Evolutionary conservation across 2,113 vertebrate species (phyloP), one percentile per base, ranked within the genome.

Genomic region (Phrynosoma blainvillii): DNA sequence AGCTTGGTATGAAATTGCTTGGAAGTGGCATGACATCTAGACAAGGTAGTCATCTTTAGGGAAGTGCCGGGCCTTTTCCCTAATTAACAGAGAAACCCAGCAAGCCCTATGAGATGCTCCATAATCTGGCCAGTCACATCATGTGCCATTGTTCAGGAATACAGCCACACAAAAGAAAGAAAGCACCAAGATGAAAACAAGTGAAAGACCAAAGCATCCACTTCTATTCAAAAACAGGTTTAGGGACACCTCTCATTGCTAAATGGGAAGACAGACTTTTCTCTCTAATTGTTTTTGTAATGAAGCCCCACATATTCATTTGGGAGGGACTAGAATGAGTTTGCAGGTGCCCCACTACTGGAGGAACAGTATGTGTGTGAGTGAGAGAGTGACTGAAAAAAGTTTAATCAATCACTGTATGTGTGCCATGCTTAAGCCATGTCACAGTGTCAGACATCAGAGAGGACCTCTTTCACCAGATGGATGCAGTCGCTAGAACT

Each of bases 131-230:
- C n/a, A 5, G 40, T 52, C 10, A 13, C 40, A 47, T 20, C 11
- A 21, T 68, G 27, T 66, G 5, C 30, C 30, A 47, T 74, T 83
- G 80, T 83, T n/a, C 80, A 77, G 62, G 47, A 5, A 32, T 32
- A 9, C 8, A 77, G 80, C 42, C 66, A 73, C 47, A 74, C n/a
- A 87, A 71, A 80, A 87, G 78, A 52, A 23, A 77, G 7, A 88
- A 77, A 68, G 23, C 74, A 18, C 20, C 20, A 83, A 88, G 47
- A 77, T 88, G 73, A 88, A 88, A 88, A 56, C 20, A 2, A 82
- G 71, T 21, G 25, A 32, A 36, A 88, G 73, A 88, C 77, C 73
- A 88, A 88, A 88, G 87, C 59, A 36, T 40, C 40, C 42, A 54
- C 73, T 54, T 52, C 80, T 42, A 66, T 54, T 76, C 36, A 75